A percentile compares a stretch with the other conserved stretches of the same genome.
These are phyloP conservation scores for Syrphus vitripennis DNA, from an alignment of 2,888 invertebrate genomes.

Conservation along the genomic window DNA sequence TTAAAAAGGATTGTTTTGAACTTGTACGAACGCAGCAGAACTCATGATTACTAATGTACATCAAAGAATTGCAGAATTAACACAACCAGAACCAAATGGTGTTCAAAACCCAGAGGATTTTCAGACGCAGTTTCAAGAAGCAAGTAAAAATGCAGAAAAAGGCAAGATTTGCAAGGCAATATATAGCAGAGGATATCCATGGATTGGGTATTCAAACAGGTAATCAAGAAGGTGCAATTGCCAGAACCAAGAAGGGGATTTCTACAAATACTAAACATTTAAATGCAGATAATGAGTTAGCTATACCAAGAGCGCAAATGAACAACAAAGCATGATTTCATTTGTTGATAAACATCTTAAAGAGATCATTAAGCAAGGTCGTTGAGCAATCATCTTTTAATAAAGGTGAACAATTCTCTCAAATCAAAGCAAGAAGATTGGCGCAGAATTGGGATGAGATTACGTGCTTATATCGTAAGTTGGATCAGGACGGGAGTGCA, in stretches of 20 bases:
- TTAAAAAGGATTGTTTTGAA: background rate
- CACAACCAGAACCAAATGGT: no score
- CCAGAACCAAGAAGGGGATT: background rate
- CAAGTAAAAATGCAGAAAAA: background rate
- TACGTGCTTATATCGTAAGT: background rate
- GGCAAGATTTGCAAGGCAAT: background rate
- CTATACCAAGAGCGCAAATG: background rate
- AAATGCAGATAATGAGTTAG: background rate
- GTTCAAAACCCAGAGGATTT: no score
- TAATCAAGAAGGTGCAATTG: background rate
- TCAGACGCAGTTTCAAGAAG: no score
- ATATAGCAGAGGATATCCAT: background rate
- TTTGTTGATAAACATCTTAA: background rate
- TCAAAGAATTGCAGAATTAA: no score
- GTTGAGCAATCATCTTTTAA: background rate
- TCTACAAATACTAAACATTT: background rate
- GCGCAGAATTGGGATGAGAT: conserved; percentile 9
- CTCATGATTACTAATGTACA: no score
- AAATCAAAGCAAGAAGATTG: background rate
- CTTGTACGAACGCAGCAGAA: background rate
- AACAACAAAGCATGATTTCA: background rate
- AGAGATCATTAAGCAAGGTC: background rate
- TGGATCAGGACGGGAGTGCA: background rate
- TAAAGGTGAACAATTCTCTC: background rate
- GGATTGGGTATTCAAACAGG: background rate